These are phyloP conservation scores for Stenodema calcarata DNA, from an alignment of 2,888 invertebrate species.

Conservation along the genomic window DNA sequence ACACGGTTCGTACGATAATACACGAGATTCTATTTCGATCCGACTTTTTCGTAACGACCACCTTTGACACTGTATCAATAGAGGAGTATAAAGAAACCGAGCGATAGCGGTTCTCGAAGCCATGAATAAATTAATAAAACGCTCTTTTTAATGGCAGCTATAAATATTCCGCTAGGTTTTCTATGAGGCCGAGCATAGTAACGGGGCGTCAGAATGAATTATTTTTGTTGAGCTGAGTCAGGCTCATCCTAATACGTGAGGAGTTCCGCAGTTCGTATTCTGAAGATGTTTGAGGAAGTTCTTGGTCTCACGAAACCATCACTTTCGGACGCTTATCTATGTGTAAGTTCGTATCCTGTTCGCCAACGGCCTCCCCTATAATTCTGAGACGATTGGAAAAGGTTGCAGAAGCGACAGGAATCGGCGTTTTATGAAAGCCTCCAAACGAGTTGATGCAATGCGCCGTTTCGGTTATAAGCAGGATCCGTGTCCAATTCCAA, in stretches of 20 bases:
- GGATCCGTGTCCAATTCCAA: no score
- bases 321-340: neutral
- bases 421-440: neutral
- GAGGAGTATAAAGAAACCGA: neutral
- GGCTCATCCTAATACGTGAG: slow-evolving; percentile 12
- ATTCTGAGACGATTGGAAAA: no score
- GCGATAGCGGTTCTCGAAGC: neutral
- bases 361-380: neutral
- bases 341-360: neutral
- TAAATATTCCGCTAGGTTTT: slow-evolving; percentile 40
- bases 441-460: neutral
- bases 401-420: neutral
- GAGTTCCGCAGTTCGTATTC: neutral
- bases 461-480: no score
- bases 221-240: slow-evolving; percentile 33
- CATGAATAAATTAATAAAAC: slow-evolving; percentile 27
- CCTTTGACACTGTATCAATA: slow-evolving; percentile 8
- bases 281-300: neutral
- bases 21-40: neutral
- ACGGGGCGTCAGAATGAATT: slow-evolving; percentile 42
- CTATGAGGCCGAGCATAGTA: slow-evolving; percentile 25
- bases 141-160: slow-evolving; percentile 23
- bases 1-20: neutral
- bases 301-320: neutral
- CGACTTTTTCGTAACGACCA: neutral